Evolutionary conservation across 2,888 invertebrate species (phyloP).

Genomic region (Lasius fuliginosus): DNA sequence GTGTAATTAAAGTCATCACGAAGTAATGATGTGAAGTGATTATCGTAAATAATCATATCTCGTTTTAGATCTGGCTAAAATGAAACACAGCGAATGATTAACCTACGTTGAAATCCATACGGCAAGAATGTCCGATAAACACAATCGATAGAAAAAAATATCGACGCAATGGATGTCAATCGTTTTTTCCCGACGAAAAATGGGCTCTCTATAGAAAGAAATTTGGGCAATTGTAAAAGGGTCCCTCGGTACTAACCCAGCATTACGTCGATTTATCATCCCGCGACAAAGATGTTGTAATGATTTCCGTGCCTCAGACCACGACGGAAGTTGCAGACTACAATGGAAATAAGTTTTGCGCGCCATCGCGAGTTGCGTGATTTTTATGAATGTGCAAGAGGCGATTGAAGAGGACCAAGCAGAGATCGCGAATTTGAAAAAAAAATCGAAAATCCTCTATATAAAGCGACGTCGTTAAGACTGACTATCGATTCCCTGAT

Average conservation of each 20-base stretch:
- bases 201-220: background rate
- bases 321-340: slow-evolving; percentile 61
- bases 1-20: background rate
- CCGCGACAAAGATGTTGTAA: slow-evolving; percentile 61
- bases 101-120: background rate
- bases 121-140: background rate
- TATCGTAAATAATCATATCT: background rate
- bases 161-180: background rate
- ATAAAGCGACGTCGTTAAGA: background rate
- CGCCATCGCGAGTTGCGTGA: slow-evolving; percentile 67
- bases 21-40: background rate
- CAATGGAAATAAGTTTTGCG: slow-evolving; percentile 64
- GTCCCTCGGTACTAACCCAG: slow-evolving; percentile 26
- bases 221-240: slow-evolving; percentile 30
- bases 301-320: slow-evolving; percentile 42
- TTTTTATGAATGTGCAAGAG: slow-evolving; percentile 55
- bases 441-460: slow-evolving; percentile 27
- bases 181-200: background rate
- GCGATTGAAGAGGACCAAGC: slow-evolving; percentile 33
- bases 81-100: background rate
- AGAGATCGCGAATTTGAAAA: slow-evolving; percentile 51
- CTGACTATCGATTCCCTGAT: slow-evolving; percentile 13
- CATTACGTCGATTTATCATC: slow-evolving; percentile 14
- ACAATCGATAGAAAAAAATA: background rate
- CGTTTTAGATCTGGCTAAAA: background rate